These are phyloP conservation scores for Vulpes ferrilata DNA, from an alignment of 2,113 vertebrate species.

Conservation along the genomic window DNA sequence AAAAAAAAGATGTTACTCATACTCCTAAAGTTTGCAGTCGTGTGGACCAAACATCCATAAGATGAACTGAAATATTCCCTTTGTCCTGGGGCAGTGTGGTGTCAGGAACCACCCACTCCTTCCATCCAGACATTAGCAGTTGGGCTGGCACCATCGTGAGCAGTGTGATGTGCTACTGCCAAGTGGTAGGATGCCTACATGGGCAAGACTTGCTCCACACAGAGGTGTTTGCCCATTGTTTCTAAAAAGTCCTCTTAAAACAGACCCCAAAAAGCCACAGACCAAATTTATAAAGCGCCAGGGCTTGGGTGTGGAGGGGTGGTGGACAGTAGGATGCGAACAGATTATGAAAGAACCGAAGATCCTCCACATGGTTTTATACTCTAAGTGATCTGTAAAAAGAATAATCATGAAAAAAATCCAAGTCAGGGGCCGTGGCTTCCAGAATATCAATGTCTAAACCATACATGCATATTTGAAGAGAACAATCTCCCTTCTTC, in stretches of 20 bases:
- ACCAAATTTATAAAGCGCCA: conserved; percentile 11
- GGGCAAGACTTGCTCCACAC: not conserved
- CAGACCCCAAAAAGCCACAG: conserved; percentile 27
- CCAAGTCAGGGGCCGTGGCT: not conserved
- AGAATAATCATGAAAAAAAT: not conserved
- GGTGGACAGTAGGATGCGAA: not conserved
- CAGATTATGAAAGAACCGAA: conserved; percentile 58
- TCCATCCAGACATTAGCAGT: not conserved
- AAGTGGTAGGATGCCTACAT: not conserved
- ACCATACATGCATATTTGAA: not conserved
- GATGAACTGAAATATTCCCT: not conserved
- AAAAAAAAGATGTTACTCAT: conserved; percentile 28
- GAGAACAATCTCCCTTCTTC: not conserved
- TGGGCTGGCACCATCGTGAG: not conserved
- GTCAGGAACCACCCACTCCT: not conserved
- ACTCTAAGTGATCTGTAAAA: conserved; percentile 5
- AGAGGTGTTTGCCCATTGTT: conserved; percentile 34
- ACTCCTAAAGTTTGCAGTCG: not conserved
- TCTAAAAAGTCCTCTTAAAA: conserved; percentile 60
- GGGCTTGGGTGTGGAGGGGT: not conserved
- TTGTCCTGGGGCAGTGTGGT: not conserved
- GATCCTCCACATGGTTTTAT: not conserved
- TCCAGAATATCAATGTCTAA: conserved; percentile 15
- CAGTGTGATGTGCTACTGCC: not conserved
- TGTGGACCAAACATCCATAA: not conserved